These are phyloP conservation scores for Drosophila parthenogenetica DNA, from an alignment of 2,888 invertebrate genomes.

Conservation along the genomic window DNA sequence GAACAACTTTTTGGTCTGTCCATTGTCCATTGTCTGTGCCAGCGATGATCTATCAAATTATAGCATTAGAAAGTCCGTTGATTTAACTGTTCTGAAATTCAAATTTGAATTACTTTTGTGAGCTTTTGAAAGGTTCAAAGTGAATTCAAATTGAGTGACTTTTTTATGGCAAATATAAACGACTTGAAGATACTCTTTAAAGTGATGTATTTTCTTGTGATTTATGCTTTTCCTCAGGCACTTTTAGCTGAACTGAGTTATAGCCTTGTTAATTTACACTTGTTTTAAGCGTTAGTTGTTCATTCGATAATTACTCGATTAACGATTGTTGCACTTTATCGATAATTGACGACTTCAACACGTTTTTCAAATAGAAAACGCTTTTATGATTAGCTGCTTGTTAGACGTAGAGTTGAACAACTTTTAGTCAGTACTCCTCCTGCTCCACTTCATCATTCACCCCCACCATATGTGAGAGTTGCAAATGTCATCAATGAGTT, in stretches of 20 bases:
- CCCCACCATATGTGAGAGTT: background rate
- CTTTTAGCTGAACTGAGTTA: background rate
- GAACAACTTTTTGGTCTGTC: constrained; percentile 27
- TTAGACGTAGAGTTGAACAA: background rate
- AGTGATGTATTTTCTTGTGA: no score
- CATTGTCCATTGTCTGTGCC: constrained; percentile 6
- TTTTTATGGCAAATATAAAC: no score
- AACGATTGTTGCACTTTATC: constrained; percentile 13
- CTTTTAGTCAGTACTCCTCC: background rate
- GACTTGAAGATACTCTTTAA: background rate
- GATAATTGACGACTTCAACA: constrained; percentile 17
- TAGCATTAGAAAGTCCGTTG: constrained; percentile 38
- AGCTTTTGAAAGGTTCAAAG: background rate
- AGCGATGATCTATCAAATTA: constrained; percentile 25
- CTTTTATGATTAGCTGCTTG: constrained; percentile 18
- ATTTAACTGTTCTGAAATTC: constrained; percentile 25
- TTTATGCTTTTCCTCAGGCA: no score
- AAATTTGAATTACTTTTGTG: constrained; percentile 18
- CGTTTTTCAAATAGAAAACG: background rate
- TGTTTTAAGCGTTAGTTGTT: background rate
- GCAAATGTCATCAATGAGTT: constrained; percentile 51
- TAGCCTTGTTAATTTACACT: background rate
- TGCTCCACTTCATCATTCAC: background rate
- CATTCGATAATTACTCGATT: constrained; percentile 9
- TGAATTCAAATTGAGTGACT: constrained; percentile 2